Conservation (phyloP, 2,888 invertebrate species). For the Helobdella robusta region DNA sequence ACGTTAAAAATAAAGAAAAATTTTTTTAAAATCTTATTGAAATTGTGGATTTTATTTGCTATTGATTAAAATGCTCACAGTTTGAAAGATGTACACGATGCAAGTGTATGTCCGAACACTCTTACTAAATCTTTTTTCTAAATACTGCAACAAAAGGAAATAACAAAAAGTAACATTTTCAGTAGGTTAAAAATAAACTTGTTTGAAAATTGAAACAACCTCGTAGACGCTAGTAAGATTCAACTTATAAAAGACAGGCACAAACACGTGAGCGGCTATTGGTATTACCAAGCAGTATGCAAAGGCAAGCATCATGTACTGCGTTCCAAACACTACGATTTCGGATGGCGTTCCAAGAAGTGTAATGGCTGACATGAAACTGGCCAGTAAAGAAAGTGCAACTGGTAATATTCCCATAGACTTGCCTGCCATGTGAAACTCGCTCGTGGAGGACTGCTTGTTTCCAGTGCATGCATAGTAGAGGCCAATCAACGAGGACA, state of each 20-base stretch:
- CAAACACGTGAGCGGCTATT: conserved; percentile 36
- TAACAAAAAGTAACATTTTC: not conserved
- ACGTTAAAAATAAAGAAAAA: no score
- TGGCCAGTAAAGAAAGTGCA: conserved; percentile 46
- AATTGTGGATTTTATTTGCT: not conserved
- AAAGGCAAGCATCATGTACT: conserved; percentile 35
- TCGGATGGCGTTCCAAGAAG: conserved; percentile 45
- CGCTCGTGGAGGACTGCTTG: conserved; percentile 37
- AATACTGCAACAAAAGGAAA: conserved; percentile 59
- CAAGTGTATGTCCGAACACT: conserved; percentile 68
- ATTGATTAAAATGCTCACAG: conserved; percentile 57
- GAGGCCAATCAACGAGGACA: conserved; percentile 40
- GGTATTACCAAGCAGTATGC: conserved; percentile 44
- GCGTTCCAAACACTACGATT: conserved; percentile 38
- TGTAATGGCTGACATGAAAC: conserved; percentile 49
- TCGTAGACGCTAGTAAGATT: conserved; percentile 37
- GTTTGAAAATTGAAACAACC: conserved; percentile 26
- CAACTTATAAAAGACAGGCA: conserved; percentile 37
- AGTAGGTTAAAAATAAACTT: not conserved
- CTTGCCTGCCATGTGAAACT: conserved; percentile 43
- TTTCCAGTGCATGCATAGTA: conserved; percentile 39
- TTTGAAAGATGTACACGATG: conserved; percentile 73
- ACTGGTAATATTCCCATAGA: conserved; percentile 45
- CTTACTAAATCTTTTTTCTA: conserved; percentile 72
- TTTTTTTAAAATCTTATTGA: no score